Evolutionary conservation across 2,113 vertebrate genomes (phyloP), one percentile per base, ranked within the genome.

Genomic region (Alligator mississippiensis): DNA sequence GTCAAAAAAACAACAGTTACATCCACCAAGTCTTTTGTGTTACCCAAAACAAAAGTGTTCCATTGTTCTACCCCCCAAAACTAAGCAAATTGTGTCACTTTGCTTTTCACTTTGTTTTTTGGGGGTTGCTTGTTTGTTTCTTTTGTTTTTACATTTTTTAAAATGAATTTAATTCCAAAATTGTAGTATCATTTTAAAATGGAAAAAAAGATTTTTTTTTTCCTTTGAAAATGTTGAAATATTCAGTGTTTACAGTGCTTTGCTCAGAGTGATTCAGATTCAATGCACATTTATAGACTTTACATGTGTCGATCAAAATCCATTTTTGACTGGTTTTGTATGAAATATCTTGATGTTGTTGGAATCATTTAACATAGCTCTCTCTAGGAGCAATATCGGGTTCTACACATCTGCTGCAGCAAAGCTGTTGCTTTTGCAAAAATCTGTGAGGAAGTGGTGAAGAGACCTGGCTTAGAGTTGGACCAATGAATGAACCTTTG

Each of bases 401-500:
- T 30, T 3, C 62, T 92, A 66, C 59, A 8, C 74, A 77, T 72
- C 9, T 1, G 0, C 13, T 3, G 75, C 11, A 28, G 0, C 2
- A n/a, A 30, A 47, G 59, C 77, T 38, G 34, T 2, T 19, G 24
- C 24, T 55, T 64, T 19, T 3, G 13, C 6, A 14, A 59, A 66
- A 60, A 28, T 18, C 38, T 4, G 34, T 22, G 18, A 62, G 6
- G 38, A 2, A 47, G 57, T 1, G 1, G 54, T 22, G 30, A 25
- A 77, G 27, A 30, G 63, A 9, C 16, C 57, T 12, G 6, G 68
- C 68, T 16, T 79, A 54, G 17, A 3, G 68, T 4, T 6, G n/a
- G 47, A 28, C 24, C 22, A 66, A 6, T 19, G 62, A 34, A n/a
- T 14, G 28, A 82, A 79, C 34, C 27, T 24, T 72, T 58, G 61